These are phyloP conservation scores for Mimumesa dahlbomi DNA, from an alignment of 2,888 invertebrate genomes.

Conservation along the genomic window DNA sequence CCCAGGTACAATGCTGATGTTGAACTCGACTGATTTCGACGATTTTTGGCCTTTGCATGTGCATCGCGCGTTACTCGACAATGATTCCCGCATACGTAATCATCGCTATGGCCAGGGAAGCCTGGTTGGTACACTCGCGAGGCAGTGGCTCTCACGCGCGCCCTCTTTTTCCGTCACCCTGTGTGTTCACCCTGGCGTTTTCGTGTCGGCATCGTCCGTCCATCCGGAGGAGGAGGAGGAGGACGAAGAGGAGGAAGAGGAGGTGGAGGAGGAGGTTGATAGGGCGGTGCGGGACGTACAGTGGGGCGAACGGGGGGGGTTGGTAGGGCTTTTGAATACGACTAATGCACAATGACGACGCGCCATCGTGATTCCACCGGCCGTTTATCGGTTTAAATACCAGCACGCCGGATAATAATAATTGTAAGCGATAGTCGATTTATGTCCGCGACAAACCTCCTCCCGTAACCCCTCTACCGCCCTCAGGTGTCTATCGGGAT, in stretches of 20 bases:
- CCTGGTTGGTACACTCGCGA: constrained; percentile 63
- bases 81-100: constrained; percentile 79
- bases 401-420: constrained; percentile 50
- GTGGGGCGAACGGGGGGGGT: no score
- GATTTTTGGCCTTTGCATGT: constrained; percentile 79
- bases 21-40: constrained; percentile 80
- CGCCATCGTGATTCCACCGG: constrained; percentile 45
- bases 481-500: constrained; percentile 27
- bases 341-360: constrained; percentile 47
- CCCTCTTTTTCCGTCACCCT: constrained; percentile 57
- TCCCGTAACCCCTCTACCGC: constrained; percentile 18
- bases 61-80: constrained; percentile 75
- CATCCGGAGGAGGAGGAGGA: constrained; percentile 26
- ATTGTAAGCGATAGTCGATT: constrained; percentile 57
- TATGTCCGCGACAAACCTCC: constrained; percentile 33
- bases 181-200: background rate
- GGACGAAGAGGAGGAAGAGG: no score
- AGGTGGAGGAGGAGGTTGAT: no score
- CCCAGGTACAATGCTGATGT: constrained; percentile 79
- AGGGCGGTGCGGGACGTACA: background rate
- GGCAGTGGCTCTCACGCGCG: constrained; percentile 67
- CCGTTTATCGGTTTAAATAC: constrained; percentile 59
- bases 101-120: constrained; percentile 72
- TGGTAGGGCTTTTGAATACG: constrained; percentile 31
- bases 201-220: background rate